phyloP scores from a whole-genome alignment of 2,113 vertebrate species.

The Albula glossodonta region DNA sequence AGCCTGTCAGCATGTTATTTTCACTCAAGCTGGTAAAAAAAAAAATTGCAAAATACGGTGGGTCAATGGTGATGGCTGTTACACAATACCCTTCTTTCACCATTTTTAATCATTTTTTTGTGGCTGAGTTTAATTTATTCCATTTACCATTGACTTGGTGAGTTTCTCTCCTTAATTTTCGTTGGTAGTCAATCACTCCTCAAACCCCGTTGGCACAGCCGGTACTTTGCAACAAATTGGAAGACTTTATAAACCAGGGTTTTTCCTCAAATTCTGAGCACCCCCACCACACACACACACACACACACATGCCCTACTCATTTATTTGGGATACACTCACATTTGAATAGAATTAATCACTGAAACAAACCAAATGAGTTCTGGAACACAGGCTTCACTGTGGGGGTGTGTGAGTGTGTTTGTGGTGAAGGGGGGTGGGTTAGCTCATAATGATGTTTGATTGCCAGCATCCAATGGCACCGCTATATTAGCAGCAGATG shows the following conservation, averaged over 20 bases:
- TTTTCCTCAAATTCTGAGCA: background rate
- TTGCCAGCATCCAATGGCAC: slow-evolving; percentile 74
- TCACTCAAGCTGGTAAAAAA: background rate
- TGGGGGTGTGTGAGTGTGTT: slow-evolving; percentile 52
- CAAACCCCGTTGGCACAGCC: background rate
- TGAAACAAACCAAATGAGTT: slow-evolving; percentile 74
- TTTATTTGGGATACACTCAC: slow-evolving; percentile 60
- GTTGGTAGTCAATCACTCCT: background rate
- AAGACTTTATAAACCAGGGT: background rate
- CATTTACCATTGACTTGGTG: background rate
- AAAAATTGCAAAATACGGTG: background rate
- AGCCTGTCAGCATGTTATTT: background rate
- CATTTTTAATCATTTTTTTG: background rate
- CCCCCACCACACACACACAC: no score
- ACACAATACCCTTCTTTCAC: background rate
- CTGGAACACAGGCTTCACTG: slow-evolving; percentile 73
- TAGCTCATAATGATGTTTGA: slow-evolving; percentile 78
- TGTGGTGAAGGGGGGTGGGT: slow-evolving; percentile 58
- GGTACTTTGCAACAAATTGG: background rate
- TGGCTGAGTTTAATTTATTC: background rate
- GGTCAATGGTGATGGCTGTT: background rate
- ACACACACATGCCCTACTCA: slow-evolving; percentile 68
- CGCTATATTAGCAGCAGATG: slow-evolving; percentile 74
- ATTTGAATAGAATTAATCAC: slow-evolving; percentile 76
- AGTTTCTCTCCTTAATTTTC: background rate